phyloP scores from a whole-genome alignment of 2,113 vertebrate species.

The Arenaria interpres region DNA sequence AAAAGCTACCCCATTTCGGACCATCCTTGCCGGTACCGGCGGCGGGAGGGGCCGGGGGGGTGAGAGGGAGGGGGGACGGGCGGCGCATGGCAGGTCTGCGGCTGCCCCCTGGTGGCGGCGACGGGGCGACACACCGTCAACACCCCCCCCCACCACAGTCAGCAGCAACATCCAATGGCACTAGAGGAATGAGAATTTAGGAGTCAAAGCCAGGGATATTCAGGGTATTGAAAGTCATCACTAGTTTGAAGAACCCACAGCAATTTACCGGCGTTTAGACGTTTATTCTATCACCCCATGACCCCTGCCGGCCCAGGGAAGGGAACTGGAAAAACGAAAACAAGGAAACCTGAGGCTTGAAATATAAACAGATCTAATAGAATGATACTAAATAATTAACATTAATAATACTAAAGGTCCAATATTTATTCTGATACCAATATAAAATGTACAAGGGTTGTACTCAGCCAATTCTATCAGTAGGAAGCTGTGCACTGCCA shows the following conservation, averaged over 20 bases:
- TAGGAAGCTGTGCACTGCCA: not conserved
- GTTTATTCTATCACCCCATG: not conserved
- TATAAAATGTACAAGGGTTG: not conserved
- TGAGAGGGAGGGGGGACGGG: not conserved
- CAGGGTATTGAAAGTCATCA: not conserved
- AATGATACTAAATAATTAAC: no score
- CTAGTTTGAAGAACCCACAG: no score
- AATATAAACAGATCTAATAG: not conserved
- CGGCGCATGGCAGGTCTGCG: not conserved
- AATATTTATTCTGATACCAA: no score
- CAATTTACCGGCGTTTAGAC: no score
- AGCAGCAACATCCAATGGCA: no score
- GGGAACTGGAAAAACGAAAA: not conserved
- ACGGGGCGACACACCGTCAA: rapidly evolving
- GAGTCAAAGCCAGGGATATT: not conserved
- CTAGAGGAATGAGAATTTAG: not conserved
- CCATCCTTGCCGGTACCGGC: rapidly evolving
- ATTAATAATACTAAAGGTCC: no score
- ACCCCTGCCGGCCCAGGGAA: not conserved
- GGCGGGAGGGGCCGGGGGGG: no score
- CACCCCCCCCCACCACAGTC: not conserved
- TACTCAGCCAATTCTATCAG: not conserved
- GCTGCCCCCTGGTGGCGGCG: not conserved
- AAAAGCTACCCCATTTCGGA: rapidly evolving
- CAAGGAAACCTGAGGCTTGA: not conserved